Evolutionary conservation across 1,140 invertebrate genomes (phyloP), one percentile per base, ranked within the genome.

Genomic region (Lamellibrachia luymesi): DNA sequence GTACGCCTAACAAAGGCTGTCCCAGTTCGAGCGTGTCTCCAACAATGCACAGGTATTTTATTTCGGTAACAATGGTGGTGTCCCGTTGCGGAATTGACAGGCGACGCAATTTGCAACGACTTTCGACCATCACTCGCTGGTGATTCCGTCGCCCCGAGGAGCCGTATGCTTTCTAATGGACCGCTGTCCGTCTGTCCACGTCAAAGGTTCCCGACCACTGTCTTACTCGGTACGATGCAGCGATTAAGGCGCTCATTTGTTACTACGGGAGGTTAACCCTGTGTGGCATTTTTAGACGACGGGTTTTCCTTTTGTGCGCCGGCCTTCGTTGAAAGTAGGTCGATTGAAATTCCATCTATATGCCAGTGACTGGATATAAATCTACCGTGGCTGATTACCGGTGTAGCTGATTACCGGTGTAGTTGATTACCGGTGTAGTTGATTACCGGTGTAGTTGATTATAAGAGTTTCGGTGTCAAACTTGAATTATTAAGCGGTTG

Each of bases 41-140:
- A 17, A 80, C 64, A 80, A 80, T 22, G 4, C 13, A 80, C 64
- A 80, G 64, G 64, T 80, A 80, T 80, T 80, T 80, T 80, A 80
- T 80, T 6, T 80, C 64, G 8, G 64, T 2, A 80, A 80, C 64
- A 80, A 80, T 80, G 64, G 64, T 80, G 64, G 64, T 80, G 64
- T 80, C 64, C 64, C 64, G 64, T 80, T 80, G 64, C 64, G 64
- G 64, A 80, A 80, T 80, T 80, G 64, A 80, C 64, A 80, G 64
- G 64, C 64, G 64, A 80, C 13, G 64, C 64, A 80, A 80, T 80
- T 80, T 80, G 64, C 64, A 22, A 17, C 64, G 64, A 80, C 64
- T 80, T 80, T 80, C 64, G 64, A 80, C 64, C 64, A 80, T 80
- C 64, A 80, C 6, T 56, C 52, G 52, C 25, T 80, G 64, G 64